Evolutionary conservation across 1,140 invertebrate species (phyloP).

Genomic region (Ceratitis capitata): DNA sequence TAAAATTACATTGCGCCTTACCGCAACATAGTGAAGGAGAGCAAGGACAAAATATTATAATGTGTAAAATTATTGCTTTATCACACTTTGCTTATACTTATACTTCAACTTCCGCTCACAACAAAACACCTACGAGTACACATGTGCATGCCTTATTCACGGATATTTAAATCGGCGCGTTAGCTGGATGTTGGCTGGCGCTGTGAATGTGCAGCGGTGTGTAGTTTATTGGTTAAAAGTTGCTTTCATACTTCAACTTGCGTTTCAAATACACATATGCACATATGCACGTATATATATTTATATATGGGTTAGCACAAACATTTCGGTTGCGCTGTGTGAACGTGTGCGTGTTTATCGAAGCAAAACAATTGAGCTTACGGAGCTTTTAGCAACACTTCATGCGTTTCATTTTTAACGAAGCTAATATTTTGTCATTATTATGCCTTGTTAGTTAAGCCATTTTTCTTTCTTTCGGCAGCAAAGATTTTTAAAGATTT

Average conservation of each 20-base stretch:
- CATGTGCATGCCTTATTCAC: background rate
- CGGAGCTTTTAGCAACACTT: background rate
- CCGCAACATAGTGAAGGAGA: background rate
- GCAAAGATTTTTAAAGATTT: background rate
- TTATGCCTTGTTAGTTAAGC: background rate
- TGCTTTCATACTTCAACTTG: too few relatives aligned
- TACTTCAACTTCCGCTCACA: background rate
- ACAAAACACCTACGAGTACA: too few relatives aligned
- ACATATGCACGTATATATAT: too few relatives aligned
- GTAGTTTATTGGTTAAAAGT: background rate
- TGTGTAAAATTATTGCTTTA: constrained; percentile 18
- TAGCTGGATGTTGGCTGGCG: too few relatives aligned
- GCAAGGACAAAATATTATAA: background rate
- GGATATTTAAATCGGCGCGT: background rate
- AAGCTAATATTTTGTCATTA: constrained; percentile 9
- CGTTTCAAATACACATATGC: too few relatives aligned
- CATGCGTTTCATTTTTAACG: constrained; percentile 24
- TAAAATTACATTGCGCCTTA: background rate
- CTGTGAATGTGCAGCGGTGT: background rate
- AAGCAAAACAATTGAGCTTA: background rate
- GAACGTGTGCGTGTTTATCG: background rate
- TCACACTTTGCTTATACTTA: background rate
- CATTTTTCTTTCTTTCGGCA: background rate
- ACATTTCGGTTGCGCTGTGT: background rate
- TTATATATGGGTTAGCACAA: too few relatives aligned